A percentile compares a stretch with the other conserved stretches of the same genome.
phyloP scores from a whole-genome alignment of 2,888 invertebrate species.

The Eurytoma adleriae region DNA sequence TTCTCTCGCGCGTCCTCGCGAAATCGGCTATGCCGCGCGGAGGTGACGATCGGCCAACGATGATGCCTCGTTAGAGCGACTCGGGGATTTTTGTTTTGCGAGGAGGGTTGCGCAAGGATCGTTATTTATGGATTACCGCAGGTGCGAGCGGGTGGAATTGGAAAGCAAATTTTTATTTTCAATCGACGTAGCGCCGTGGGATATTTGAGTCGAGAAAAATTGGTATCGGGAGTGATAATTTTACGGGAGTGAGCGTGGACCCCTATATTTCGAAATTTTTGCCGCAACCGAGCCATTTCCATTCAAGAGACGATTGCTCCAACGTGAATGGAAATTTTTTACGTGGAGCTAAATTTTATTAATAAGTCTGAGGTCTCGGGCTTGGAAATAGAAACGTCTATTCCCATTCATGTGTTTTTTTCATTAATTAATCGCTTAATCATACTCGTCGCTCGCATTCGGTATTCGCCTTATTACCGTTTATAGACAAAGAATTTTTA shows the following conservation, averaged over 20 bases:
- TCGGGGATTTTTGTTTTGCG: too few relatives aligned
- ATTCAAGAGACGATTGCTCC: slow-evolving; percentile 6
- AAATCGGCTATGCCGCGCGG: too few relatives aligned
- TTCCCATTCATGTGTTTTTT: neutral
- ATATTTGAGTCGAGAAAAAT: neutral
- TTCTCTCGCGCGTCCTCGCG: too few relatives aligned
- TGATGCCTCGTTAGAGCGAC: too few relatives aligned
- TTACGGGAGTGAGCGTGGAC: neutral
- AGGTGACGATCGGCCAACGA: too few relatives aligned
- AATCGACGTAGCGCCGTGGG: too few relatives aligned
- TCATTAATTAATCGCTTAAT: slow-evolving; percentile 18
- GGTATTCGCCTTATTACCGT: neutral
- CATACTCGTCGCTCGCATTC: neutral
- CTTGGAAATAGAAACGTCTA: slow-evolving; percentile 10
- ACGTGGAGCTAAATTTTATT: slow-evolving; percentile 14
- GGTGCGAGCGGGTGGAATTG: too few relatives aligned
- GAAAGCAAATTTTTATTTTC: too few relatives aligned
- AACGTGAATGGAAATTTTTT: slow-evolving; percentile 28
- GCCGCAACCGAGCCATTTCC: slow-evolving; percentile 2
- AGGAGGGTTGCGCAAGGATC: too few relatives aligned
- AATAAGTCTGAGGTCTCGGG: neutral
- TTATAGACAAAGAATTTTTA: too few relatives aligned
- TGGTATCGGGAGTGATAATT: neutral
- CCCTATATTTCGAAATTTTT: slow-evolving; percentile 30
- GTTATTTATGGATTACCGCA: too few relatives aligned